Conservation (phyloP, 2,113 vertebrate species). For the Strix uralensis region DNA sequence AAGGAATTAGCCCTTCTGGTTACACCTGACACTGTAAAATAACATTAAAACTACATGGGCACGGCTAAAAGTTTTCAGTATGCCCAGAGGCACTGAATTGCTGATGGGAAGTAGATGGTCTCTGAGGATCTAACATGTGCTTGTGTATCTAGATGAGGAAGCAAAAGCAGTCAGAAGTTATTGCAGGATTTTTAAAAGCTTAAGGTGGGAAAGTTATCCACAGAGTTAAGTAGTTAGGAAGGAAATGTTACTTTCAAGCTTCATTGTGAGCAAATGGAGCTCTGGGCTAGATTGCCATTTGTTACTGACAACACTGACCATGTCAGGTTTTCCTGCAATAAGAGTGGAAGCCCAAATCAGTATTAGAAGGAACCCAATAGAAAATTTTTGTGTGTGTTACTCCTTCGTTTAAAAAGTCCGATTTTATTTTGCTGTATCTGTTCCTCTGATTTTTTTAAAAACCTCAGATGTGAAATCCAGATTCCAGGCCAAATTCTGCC, state of each 20-base stretch:
- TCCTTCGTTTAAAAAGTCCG: neutral
- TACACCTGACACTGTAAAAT: neutral
- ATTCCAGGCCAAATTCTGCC: neutral
- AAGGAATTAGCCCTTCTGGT: neutral
- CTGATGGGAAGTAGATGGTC: neutral
- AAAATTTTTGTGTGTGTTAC: neutral
- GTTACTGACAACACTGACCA: neutral
- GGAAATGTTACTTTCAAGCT: neutral
- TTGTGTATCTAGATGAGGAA: neutral
- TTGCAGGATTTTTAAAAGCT: neutral
- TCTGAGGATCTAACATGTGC: neutral
- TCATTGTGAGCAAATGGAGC: neutral
- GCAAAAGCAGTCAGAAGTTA: neutral
- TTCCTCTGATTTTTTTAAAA: neutral
- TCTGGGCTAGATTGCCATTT: neutral
- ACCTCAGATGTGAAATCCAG: neutral
- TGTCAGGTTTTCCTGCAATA: neutral
- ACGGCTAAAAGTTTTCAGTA: neutral
- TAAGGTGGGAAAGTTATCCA: neutral
- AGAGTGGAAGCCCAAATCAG: neutral
- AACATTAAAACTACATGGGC: neutral
- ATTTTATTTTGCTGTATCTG: neutral
- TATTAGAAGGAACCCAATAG: neutral
- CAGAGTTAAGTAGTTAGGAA: neutral
- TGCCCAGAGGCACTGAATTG: neutral